Conservation (phyloP, 1,140 invertebrate species). For the Drosophila lacertosa region DNA sequence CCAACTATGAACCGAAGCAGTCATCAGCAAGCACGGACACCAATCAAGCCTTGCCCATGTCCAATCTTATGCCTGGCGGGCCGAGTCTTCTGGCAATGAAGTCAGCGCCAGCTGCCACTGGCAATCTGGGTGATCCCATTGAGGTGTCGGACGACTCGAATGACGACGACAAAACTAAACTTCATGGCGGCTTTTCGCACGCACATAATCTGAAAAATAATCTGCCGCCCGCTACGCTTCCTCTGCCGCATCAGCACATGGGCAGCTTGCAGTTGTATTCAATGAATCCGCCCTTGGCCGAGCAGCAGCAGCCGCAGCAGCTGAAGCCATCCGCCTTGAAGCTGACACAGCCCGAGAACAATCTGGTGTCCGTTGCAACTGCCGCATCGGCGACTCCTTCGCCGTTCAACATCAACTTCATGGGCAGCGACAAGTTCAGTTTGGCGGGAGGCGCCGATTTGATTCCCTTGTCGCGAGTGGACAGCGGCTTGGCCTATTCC, state of each 20-base stretch:
- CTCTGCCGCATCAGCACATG: background rate
- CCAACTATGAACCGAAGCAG: background rate
- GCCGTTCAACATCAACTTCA: conserved; percentile 57
- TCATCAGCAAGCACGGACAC: no score
- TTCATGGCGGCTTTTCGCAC: background rate
- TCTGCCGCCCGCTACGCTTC: no score
- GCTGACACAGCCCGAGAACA: conserved; percentile 15
- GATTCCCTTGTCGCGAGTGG: conserved; percentile 63
- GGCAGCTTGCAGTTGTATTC: background rate
- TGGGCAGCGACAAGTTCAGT: conserved; percentile 66
- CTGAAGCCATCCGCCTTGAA: no score
- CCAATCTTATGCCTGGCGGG: background rate
- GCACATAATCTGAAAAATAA: background rate
- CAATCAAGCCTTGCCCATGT: background rate
- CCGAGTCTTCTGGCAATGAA: background rate
- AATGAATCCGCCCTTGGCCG: no score
- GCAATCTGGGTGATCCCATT: conserved; percentile 70
- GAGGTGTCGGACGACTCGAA: conserved; percentile 77
- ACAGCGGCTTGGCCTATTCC: conserved; percentile 55
- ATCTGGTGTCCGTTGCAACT: background rate
- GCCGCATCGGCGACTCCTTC: background rate
- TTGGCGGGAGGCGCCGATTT: conserved; percentile 77
- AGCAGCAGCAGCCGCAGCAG: no score
- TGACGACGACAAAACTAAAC: conserved; percentile 30
- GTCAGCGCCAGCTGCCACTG: conserved; percentile 28